phyloP scores from a whole-genome alignment of 1,140 invertebrate species.

The Heliconius melpomene region DNA sequence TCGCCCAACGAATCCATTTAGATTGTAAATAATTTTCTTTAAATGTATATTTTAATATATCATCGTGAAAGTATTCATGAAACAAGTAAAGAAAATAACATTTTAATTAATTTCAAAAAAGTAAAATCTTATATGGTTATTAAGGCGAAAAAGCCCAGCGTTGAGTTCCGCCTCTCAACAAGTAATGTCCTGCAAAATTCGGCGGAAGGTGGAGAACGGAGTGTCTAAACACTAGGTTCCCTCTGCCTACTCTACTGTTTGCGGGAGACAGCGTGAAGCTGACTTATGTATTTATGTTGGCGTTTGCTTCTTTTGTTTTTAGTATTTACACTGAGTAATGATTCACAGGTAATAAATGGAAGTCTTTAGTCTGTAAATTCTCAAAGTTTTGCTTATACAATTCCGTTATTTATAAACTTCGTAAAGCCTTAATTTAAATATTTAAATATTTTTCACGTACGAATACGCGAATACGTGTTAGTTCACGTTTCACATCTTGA shows the following conservation, averaged over 20 bases:
- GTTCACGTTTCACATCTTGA: neutral
- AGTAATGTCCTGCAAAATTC: too few species aligned
- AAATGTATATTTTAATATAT: too few species aligned
- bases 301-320: neutral
- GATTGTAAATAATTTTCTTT: neutral
- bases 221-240: too few species aligned
- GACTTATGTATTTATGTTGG: neutral
- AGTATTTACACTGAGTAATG: neutral
- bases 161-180: too few species aligned
- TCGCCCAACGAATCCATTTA: neutral
- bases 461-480: neutral
- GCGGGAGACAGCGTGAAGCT: too few species aligned
- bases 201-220: too few species aligned
- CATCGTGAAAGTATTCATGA: neutral
- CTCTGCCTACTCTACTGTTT: too few species aligned
- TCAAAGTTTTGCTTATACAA: neutral
- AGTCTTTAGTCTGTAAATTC: neutral
- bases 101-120: too few species aligned
- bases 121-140: neutral
- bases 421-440: neutral
- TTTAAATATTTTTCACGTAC: neutral
- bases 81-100: neutral
- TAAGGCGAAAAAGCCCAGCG: too few species aligned
- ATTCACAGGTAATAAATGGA: neutral
- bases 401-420: neutral